Base-by-base conservation (phyloP, 2,113 vertebrate species). In the Tonatia bakeri region DNA sequence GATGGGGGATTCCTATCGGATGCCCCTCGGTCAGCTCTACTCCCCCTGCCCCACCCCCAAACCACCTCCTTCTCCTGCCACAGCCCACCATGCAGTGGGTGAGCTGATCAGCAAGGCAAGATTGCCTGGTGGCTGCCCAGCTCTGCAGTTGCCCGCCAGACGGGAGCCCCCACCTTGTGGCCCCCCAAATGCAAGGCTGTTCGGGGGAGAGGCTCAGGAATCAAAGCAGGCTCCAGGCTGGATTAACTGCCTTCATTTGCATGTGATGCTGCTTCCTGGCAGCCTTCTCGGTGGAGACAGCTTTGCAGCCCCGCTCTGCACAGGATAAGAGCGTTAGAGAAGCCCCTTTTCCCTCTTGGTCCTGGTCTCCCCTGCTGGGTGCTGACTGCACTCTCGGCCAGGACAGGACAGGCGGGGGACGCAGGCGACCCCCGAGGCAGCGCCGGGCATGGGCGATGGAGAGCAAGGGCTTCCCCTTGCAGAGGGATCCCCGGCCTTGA, bases 141-240 rank as follows among this genome's bases (percentile, higher is more conserved):
- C 77, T 59, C 90, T 87, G 87, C 92, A 77, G 87, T 67, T 97
- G 94, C 94, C 70, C 52, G 56, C 84, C 64, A 26, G 79, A 50
- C 6, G 0, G 72, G 36, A 72, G 56, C 7, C n/a, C 56, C 45
- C 1, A 15, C 56, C 84, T 26, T 52, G 12, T 1, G 54, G 31
- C 50, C 64, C 50, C 50, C 75, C 38, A 45, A 8, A 26, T 24
- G 61, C 64, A 4, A 24, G 65, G 36, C 50, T 43, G 26, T 24
- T 33, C 28, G 1, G 47, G 17, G 88, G 47, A 54, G 40, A n/a
- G 80, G 56, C 61, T 47, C 36, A n/a, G 54, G 47, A 94, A 47
- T 67, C 82, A 64, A 84, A 75, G 54, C 83, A 3, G 10, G 10
- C 85, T 56, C 82, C 38, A 3, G 24, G n/a, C 65, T n/a, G 56